Percentiles rank a stretch among this genome's conserved stretches.
Evolutionary conservation across 2,113 vertebrate genomes (phyloP).

Genomic region (Apodemus speciosus): DNA sequence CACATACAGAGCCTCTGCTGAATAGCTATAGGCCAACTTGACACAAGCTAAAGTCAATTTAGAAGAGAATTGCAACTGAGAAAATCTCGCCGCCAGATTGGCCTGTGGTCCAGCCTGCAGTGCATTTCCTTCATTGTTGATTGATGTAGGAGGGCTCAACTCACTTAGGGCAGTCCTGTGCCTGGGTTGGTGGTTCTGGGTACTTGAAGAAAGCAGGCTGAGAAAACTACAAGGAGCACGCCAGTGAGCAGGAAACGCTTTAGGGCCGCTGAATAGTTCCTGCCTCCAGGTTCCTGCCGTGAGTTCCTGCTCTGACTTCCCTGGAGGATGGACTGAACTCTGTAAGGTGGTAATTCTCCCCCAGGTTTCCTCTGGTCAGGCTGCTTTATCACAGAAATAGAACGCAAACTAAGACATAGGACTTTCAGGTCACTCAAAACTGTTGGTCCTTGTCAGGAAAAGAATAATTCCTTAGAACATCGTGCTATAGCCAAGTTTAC

Average conservation of each 20-base stretch:
- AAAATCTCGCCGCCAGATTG: not conserved
- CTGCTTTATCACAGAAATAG: not conserved
- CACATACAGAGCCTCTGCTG: not conserved
- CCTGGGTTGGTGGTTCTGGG: not conserved
- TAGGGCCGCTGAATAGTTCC: not conserved
- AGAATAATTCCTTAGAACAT: not conserved
- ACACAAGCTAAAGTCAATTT: not conserved
- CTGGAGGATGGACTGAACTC: not conserved
- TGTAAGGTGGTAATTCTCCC: too few relatives aligned
- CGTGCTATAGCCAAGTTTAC: not conserved
- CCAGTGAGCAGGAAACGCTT: not conserved
- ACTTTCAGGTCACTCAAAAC: slow-evolving; percentile 6
- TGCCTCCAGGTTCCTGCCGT: not conserved
- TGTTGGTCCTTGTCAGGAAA: not conserved
- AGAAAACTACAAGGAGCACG: not conserved
- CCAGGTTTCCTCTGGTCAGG: too few relatives aligned
- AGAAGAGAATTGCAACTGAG: not conserved
- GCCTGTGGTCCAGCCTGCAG: not conserved
- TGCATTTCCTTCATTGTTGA: not conserved
- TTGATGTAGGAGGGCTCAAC: not conserved
- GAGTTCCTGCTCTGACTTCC: not conserved
- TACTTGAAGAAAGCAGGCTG: not conserved
- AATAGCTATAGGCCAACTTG: not conserved
- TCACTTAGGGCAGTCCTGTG: not conserved
- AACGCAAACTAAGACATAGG: not conserved